Evolutionary conservation across 2,113 vertebrate species (phyloP).

Genomic region (Ctenodactylus gundi): DNA sequence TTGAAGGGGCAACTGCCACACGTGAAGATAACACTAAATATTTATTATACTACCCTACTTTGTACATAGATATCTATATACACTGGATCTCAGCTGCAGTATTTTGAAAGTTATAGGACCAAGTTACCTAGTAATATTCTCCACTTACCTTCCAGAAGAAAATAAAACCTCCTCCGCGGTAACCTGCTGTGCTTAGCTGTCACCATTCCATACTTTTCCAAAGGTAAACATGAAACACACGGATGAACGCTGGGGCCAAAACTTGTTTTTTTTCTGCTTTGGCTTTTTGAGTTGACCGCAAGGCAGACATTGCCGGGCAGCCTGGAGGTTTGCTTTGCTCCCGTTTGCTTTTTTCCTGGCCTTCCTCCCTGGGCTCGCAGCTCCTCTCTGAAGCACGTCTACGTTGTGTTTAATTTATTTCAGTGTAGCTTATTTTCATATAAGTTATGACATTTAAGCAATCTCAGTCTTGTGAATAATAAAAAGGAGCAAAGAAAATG

Average conservation of each 20-base stretch:
- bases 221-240: conserved; percentile 70
- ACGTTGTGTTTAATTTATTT: conserved; percentile 89
- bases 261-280: conserved; percentile 61
- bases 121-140: conserved; percentile 21
- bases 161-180: not conserved
- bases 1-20: conserved; percentile 53
- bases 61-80: conserved; percentile 77
- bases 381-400: conserved; percentile 73
- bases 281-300: conserved; percentile 71
- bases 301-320: conserved; percentile 62
- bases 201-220: conserved; percentile 63
- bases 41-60: conserved; percentile 76
- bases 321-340: conserved; percentile 59
- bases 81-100: conserved; percentile 70
- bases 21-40: conserved; percentile 73
- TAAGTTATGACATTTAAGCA: conserved; percentile 86
- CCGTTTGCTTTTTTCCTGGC: conserved; percentile 70
- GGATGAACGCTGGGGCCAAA: conserved; percentile 51
- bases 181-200: not conserved
- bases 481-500: conserved; percentile 66
- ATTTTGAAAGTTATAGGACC: conserved; percentile 79
- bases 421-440: conserved; percentile 88
- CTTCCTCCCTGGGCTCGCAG: conserved; percentile 70
- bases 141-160: conserved; percentile 64
- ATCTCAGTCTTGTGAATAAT: conserved; percentile 92